Evolutionary conservation across 92 coral and sea anemone genomes (phyloP).

Genomic region (Siderastrea radians): DNA sequence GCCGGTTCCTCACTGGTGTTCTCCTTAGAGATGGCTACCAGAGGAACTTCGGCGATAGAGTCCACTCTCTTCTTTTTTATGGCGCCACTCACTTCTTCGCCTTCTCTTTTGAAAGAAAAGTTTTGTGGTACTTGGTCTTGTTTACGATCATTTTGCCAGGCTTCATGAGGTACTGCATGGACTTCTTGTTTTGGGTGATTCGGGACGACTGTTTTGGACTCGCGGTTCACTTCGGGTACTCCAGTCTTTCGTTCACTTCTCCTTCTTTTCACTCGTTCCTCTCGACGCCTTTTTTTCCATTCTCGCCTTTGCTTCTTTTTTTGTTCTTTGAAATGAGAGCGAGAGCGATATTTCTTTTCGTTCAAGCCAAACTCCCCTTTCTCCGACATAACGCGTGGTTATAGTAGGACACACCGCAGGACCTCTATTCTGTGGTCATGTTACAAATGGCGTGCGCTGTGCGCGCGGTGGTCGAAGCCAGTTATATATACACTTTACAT

Average conservation of each 20-base stretch:
- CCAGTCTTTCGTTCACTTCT: conserved; percentile 11
- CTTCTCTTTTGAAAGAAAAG: background rate
- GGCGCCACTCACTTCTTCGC: background rate
- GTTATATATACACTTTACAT: no score
- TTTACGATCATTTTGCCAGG: no score
- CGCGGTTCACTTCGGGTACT: background rate
- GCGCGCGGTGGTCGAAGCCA: background rate
- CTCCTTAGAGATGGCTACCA: no score
- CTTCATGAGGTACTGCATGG: no score
- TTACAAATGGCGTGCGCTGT: background rate
- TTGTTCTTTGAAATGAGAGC: conserved; percentile 58
- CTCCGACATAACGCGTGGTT: conserved; percentile 1
- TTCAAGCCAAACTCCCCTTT: background rate
- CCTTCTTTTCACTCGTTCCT: conserved; percentile 20
- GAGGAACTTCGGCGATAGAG: background rate
- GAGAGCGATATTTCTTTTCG: conserved; percentile 25
- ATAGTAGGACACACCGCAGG: background rate
- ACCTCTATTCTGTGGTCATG: background rate
- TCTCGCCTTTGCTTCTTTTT: conserved; percentile 50
- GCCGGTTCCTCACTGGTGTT: background rate
- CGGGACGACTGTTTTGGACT: background rate
- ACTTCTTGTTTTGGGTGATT: background rate
- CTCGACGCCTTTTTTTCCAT: conserved; percentile 24
- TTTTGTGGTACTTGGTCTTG: no score
- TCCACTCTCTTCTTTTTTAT: background rate